Base-by-base conservation (phyloP, 1,140 invertebrate genomes). In the Eupristina koningsbergeri region DNA sequence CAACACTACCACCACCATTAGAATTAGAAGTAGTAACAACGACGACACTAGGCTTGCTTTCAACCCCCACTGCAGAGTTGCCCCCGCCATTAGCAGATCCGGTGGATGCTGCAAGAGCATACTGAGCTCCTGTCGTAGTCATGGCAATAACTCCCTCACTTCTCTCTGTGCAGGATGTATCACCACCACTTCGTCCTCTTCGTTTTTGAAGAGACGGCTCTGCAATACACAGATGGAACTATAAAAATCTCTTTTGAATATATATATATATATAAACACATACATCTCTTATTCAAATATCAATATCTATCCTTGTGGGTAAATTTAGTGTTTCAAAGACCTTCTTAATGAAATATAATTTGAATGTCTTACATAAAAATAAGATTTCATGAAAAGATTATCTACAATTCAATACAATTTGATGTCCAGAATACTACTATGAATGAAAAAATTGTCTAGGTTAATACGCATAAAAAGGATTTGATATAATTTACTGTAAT, bases 91-190 rank as follows among this genome's bases (percentile, higher is more conserved):
- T 80, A 26, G 34, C 36, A 89, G 88, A 88, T 81, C 90, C 90
- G 86, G 89, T 89, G 85, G 91, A 92, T 89, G 91, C 89, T 91
- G 90, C 87, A 74, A 92, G 90, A 88, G 92, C 88, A 87, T 92
- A 92, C 88, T 92, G 91, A 86, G 91, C 91, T 92, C 92, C 92
- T 78, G 91, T 92, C 84, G 92, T 92, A 92, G 92, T 92, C 92
- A 92, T 92, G 91, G 91, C 88, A 90, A 92, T 92, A 85, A 89
- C 89, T 89, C 89, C 91, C 90, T 91, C 89, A 86, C 88, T 88
- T 89, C 88, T 91, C 81, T 91, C 88, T 87, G 85, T 85, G 86
- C 87, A 87, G 81, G 86, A 85, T 81, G 89, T 90, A 88, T 90
- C 87, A 84, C 87, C 87, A 86, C 88, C 89, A 86, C 86, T 88